phyloP scores from a whole-genome alignment of 2,797 vertebrate genomes.

The Neosilurus hyrtlii region DNA sequence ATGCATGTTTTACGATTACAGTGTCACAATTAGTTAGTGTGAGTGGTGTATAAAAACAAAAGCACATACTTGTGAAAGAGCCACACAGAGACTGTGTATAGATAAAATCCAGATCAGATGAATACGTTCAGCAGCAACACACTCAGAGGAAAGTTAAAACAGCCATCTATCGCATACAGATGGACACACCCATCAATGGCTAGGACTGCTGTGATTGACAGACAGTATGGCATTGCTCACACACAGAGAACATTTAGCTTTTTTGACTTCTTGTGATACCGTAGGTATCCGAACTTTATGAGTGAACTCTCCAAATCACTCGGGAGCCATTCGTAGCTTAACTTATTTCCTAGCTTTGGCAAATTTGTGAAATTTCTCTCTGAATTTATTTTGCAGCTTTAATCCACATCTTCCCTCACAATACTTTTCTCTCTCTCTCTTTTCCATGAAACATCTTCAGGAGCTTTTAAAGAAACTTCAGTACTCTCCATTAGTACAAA shows the following conservation, averaged over 20 bases:
- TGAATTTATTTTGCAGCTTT: conserved; percentile 19
- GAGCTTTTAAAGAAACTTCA: neutral
- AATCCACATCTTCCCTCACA: neutral
- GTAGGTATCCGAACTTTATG: neutral
- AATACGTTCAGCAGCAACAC: no score
- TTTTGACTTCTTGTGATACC: neutral
- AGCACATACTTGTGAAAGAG: neutral
- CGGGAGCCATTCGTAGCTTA: neutral
- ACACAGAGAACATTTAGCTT: neutral
- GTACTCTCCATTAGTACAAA: no score
- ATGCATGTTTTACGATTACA: neutral
- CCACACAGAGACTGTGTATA: neutral
- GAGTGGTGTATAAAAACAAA: neutral
- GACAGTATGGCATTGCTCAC: neutral
- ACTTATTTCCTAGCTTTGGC: neutral
- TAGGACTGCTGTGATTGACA: neutral
- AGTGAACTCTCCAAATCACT: neutral
- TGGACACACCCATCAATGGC: neutral
- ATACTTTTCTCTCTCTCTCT: neutral
- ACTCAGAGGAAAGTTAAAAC: neutral
- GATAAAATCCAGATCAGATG: neutral
- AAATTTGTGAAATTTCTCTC: conserved; percentile 5
- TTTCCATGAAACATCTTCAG: neutral
- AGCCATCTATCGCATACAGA: neutral
- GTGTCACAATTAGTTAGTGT: neutral